phyloP scores from a whole-genome alignment of 2,888 invertebrate genomes.

The Laspeyria flexula region DNA sequence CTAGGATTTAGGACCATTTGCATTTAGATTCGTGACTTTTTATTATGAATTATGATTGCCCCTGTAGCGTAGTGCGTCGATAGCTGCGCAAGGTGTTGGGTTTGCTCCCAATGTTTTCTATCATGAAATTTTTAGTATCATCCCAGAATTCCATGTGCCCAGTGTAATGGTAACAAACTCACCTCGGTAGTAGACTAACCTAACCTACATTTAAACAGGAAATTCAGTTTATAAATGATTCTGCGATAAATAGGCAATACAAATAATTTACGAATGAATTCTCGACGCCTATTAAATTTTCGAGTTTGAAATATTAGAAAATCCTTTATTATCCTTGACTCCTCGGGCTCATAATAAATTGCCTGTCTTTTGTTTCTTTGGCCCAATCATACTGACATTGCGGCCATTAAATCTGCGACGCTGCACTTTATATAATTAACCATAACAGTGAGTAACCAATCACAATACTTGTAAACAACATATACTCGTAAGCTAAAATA shows the following conservation, averaged over 20 bases:
- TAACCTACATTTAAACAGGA: no score
- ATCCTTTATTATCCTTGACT: conserved; percentile 55
- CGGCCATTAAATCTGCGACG: conserved; percentile 43
- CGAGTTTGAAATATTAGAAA: conserved; percentile 55
- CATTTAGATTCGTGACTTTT: not conserved
- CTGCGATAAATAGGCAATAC: conserved; percentile 1
- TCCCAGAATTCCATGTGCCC: no score
- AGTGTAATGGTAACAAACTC: no score
- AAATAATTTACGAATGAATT: conserved; percentile 17
- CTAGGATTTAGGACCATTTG: not conserved
- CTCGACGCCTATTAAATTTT: conserved; percentile 43
- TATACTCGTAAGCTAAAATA: no score
- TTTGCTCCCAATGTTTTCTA: no score
- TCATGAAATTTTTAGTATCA: no score
- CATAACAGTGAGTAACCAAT: no score
- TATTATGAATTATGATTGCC: not conserved
- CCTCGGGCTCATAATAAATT: conserved; percentile 58
- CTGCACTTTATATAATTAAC: no score
- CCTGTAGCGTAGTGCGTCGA: no score
- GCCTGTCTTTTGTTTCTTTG: conserved; percentile 65
- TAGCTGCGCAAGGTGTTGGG: no score
- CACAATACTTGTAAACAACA: no score
- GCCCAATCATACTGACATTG: conserved; percentile 56
- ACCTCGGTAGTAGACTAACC: no score
- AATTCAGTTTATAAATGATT: not conserved